Evolutionary conservation across 2,797 vertebrate species (phyloP), one percentile per base, ranked within the genome.

Genomic region (Ambastaia sidthimunki): DNA sequence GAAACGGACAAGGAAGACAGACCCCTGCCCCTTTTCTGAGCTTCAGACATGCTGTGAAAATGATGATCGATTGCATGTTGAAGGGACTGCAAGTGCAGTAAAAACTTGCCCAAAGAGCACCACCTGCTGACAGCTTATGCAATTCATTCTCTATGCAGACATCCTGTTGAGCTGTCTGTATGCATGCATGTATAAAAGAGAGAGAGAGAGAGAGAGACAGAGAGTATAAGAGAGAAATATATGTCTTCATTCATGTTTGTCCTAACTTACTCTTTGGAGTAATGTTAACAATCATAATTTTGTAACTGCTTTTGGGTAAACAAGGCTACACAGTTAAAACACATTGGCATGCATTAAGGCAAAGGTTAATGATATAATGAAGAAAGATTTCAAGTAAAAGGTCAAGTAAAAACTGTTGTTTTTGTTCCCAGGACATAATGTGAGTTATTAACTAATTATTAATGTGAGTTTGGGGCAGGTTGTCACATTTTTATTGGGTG

Each of bases 41-140:
- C 84, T 77, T 71, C 75, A 69, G 78, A 71, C 66, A 75, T 34
- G 71, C 74, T 81, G 73, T 69, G 81, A 90, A 88, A 92, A 91
- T 89, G 87, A 92, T 93, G 93, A 93, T 92, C 88, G 90, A 93
- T 93, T 89, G 88, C 85, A 84, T 52, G 65, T 87, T 85, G 91
- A 89, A 80, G 71, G 54, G 72, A 65, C 23, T 57, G 70, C 71
- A 70, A 71, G 55, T 74, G 70, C 83, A 63, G 18, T 18, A 80
- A 83, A 74, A 75, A 71, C 86, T 52, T 92, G 91, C 93, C 91
- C 91, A 84, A 90, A 95, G 91, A 94, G 93, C 93, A 93, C 94
- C 94, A 94, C 93, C 94, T 94, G 90, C 92, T 94, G 94, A 92
- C 91, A 91, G 91, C 86, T 91, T 67, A 63, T 85, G 89, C 89